phyloP scores from a whole-genome alignment of 1,140 invertebrate species.

The Zaprionus camerounensis region DNA sequence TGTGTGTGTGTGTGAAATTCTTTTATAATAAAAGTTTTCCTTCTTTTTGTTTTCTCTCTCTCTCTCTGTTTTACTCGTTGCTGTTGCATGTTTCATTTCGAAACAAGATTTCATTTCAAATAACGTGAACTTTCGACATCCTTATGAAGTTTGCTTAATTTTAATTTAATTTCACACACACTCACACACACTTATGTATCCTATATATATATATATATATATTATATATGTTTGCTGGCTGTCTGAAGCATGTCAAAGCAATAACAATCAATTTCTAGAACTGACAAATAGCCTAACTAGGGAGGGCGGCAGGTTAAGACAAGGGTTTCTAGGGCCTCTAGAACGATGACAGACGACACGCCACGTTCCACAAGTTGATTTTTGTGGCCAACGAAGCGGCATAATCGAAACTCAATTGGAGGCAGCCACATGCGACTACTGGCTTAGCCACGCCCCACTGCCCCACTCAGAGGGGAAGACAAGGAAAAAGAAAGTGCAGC shows the following conservation, averaged over 20 bases:
- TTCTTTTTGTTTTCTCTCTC: constrained; percentile 38
- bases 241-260: constrained; percentile 2
- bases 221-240: constrained; percentile 1
- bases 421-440: constrained; percentile 37
- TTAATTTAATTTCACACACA: constrained; percentile 9
- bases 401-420: constrained; percentile 53
- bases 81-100: constrained; percentile 63
- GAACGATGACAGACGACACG: constrained; percentile 23
- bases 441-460: constrained; percentile 26
- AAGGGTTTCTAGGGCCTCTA: background rate
- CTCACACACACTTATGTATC: background rate
- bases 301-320: background rate
- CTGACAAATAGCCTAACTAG: background rate
- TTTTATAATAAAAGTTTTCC: constrained; percentile 64
- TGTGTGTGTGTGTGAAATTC: constrained; percentile 35
- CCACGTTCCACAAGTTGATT: constrained; percentile 48
- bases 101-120: constrained; percentile 64
- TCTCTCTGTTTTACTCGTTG: constrained; percentile 18
- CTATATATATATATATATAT: constrained; percentile 6
- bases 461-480: background rate
- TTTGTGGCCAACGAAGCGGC: constrained; percentile 41
- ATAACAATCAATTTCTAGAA: background rate
- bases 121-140: constrained; percentile 42
- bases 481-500: constrained; percentile 40
- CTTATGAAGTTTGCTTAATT: constrained; percentile 36